Base-by-base conservation (phyloP, 2,113 vertebrate genomes). In the Brienomyrus longianalis region DNA sequence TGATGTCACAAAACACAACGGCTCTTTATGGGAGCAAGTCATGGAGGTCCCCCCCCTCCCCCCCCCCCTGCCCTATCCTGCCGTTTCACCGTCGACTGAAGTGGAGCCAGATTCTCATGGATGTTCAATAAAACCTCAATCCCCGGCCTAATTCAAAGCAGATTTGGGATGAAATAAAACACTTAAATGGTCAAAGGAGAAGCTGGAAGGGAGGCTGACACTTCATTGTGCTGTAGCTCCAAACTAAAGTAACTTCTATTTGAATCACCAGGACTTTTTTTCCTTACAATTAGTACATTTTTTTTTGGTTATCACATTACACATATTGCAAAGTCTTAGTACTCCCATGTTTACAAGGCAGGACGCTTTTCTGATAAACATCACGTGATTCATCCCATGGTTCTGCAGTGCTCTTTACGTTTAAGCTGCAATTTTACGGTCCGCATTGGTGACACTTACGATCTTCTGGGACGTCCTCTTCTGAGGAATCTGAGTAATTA, bases 1-100 rank as follows among this genome's bases (percentile, higher is more conserved):
- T 83, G 86, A 88, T 45, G 62, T 88, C 50, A 83, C 51, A 83
- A 70, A 88, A 87, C 39, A 54, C 88, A 59, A 56, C 48, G 39
- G 51, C 48, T 52, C 70, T 88, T 56, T 51, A 88, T 88, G 17
- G 50, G 39, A 45, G 35, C 59, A 39, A 88, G 50, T 77, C 52
- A 83, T n/a, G 39, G 74, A 88, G 31, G 6, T 2, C 31, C 27
- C 35, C 23, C 52, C 39, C 54, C 23, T 17, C 19, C 54, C 51
- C 13, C 51, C 0, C 51, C 4, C 15, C 17, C 59, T 11, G n/a
- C 3, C 10, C 62, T 1, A 1, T 88, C 86, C 86, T 88, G 86
- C 52, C 83, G 52, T 83, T 88, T 43, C 50, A 87, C 39, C 35
- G 52, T 88, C 48, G 52, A 88, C 45, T 47, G 52, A 83, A 77